These are phyloP conservation scores for Polypterus bichir DNA, from an alignment of 2,113 vertebrate genomes.

Conservation along the genomic window DNA sequence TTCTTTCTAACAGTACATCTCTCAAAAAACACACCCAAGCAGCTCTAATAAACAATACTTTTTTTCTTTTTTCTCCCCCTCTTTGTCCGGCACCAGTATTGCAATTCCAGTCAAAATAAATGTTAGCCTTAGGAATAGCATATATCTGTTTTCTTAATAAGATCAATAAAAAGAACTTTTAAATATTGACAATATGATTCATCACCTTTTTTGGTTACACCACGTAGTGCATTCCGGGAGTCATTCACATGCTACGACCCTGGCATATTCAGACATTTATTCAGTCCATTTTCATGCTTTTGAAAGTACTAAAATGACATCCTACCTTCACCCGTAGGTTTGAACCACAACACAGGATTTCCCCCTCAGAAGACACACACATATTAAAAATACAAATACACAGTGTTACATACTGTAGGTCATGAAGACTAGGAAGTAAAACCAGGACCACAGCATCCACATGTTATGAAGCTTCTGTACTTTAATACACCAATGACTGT, in stretches of 20 bases:
- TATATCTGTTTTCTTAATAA: constrained; percentile 11
- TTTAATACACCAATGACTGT: no score
- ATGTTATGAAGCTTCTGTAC: no score
- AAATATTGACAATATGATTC: constrained; percentile 9
- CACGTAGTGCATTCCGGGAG: constrained; percentile 27
- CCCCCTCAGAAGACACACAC: no score
- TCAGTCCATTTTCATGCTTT: constrained; percentile 34
- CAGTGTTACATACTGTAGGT: no score
- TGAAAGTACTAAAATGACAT: constrained; percentile 2
- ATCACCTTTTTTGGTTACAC: constrained; percentile 8
- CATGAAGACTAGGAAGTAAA: no score
- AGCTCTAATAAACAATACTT: constrained; percentile 37
- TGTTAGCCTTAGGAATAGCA: constrained; percentile 25
- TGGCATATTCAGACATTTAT: constrained; percentile 25
- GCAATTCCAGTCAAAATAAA: constrained; percentile 42
- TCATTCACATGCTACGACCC: constrained; percentile 44
- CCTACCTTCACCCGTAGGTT: neutral
- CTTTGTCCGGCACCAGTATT: constrained; percentile 27
- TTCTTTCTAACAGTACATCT: constrained; percentile 39
- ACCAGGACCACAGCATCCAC: no score
- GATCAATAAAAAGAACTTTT: constrained; percentile 10
- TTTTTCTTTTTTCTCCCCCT: constrained; percentile 27
- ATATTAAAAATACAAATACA: no score
- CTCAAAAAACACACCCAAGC: constrained; percentile 45
- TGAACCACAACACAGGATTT: no score